Base-by-base conservation (phyloP, 2,888 invertebrate genomes). In the Mermis nigrescens region DNA sequence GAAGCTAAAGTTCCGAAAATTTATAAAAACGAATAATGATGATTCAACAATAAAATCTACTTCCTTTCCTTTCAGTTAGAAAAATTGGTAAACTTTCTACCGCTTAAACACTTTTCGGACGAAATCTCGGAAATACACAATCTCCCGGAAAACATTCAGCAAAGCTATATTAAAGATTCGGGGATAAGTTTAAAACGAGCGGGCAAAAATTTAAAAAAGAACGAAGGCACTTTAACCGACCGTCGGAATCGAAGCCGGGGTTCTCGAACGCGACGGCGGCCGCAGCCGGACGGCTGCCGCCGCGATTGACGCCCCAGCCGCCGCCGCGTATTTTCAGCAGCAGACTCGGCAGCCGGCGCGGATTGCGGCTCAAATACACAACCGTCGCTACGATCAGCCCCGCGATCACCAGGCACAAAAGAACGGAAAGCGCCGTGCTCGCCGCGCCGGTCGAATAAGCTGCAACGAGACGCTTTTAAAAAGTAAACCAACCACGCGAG, bases 161-260 rank as follows among this genome's bases (percentile, higher is more conserved):
- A n/a, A n/a, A n/a, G n/a, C n/a, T n/a, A n/a, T n/a, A n/a, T n/a
- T n/a, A n/a, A n/a, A n/a, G n/a, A n/a, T n/a, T n/a, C n/a, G n/a
- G n/a, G n/a, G n/a, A 38, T 38, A 15, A 12, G 38, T 38, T 12
- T 12, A 12, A 38, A 19, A 38, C 38, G 12, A 12, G 19, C 19
- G 12, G 38, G 38, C 38, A n/a, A n/a, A n/a, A n/a, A n/a, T n/a
- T 24, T 51, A 7, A 7, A 51, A 51, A 22, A 7, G 12, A 7
- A 15, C n/a, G 51, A 51, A 22, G 12, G 4, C 4, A 19, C 46
- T 46, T 26, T 26, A 57, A 46, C 57, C 29, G 45, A 2, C 46
- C 57, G 3, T 57, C 57, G 4, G 28, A 12, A 53, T 53, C 57
- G 57, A 46, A 57, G 46, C 46, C 57, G 4, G 57, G 57, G 46